Evolutionary conservation across 2,113 vertebrate genomes (phyloP), one percentile per base, ranked within the genome.

Genomic region (Poeciliopsis turrubarensis): DNA sequence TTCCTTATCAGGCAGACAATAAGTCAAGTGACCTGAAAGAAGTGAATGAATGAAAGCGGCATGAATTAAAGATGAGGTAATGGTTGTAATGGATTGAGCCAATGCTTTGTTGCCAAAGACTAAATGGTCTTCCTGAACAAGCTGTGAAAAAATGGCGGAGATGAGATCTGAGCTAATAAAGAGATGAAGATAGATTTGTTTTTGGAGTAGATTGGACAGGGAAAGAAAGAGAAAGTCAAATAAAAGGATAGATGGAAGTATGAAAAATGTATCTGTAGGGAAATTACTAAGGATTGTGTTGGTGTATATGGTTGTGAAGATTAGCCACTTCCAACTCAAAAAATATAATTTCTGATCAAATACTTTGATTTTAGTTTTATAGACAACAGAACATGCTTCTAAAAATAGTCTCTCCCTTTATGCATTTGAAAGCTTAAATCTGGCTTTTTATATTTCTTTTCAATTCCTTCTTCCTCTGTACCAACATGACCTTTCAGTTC

Each of bases 61-160:
- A 81, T 81, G 30, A 60, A 85, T 85, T 69, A 79, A 88, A 81
- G 80, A 86, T 79, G 78, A 72, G 70, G 41, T 72, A 37, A 19
- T 61, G 62, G 68, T 63, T 79, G 51, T 64, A 51, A 63, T 44
- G 11, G 83, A 84, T 75, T 66, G 63, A 79, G 31, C 61, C 44
- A 30, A 39, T 69, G 39, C 65, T 69, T 69, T 79, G 15, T 54
- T 39, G 70, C 63, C 41, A 2, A 70, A 62, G 37, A 73, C n/a
- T 39, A 66, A 80, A 68, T 66, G 72, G 68, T 47, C 78, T 30
- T 54, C 29, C 15, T 70, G 57, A 70, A 80, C 54, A 81, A 78
- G 80, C 70, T 57, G 51, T 19, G 64, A 65, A 34, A 39, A 65
- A 65, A 65, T 39, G 32, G 64, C 39, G 32, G 32, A 65, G 64